Conservation (phyloP, 1,140 invertebrate genomes). For the Cecropterus lyciades region DNA sequence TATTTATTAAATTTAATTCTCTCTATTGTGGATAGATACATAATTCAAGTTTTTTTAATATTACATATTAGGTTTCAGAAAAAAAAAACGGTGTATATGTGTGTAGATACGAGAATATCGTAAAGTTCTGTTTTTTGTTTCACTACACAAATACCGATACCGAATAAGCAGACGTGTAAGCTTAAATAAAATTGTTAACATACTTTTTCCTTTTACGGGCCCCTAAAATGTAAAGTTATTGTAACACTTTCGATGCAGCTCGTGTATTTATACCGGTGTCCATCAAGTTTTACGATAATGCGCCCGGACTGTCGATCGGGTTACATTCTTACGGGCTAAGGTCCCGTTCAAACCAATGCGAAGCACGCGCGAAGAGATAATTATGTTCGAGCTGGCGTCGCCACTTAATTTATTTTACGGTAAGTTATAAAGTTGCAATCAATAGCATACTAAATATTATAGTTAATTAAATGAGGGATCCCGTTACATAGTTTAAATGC, state of each 20-base stretch:
- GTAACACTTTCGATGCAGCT: slow-evolving; percentile 27
- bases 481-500: background rate
- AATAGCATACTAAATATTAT: slow-evolving; percentile 4
- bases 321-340: slow-evolving; percentile 36
- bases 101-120: too few relatives aligned
- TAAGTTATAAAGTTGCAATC: slow-evolving; percentile 2
- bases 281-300: slow-evolving; percentile 43
- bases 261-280: slow-evolving; percentile 30
- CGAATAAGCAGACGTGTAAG: too few relatives aligned
- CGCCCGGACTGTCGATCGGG: slow-evolving; percentile 34
- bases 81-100: too few relatives aligned
- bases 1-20: too few relatives aligned
- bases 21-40: too few relatives aligned
- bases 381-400: slow-evolving; percentile 1
- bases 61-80: too few relatives aligned
- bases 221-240: slow-evolving; percentile 22
- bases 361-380: slow-evolving; percentile 14
- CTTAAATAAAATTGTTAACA: too few relatives aligned
- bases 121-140: too few relatives aligned
- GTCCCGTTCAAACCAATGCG: slow-evolving; percentile 31
- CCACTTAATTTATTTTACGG: slow-evolving; percentile 15
- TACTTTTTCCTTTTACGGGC: slow-evolving; percentile 6
- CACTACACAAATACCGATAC: too few relatives aligned
- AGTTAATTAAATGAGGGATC: slow-evolving; percentile 2
- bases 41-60: too few relatives aligned